A percentile compares a stretch with the other conserved stretches of the same genome.
These are phyloP conservation scores for Liodrosophila aerea DNA, from an alignment of 2,888 invertebrate genomes.

Conservation along the genomic window DNA sequence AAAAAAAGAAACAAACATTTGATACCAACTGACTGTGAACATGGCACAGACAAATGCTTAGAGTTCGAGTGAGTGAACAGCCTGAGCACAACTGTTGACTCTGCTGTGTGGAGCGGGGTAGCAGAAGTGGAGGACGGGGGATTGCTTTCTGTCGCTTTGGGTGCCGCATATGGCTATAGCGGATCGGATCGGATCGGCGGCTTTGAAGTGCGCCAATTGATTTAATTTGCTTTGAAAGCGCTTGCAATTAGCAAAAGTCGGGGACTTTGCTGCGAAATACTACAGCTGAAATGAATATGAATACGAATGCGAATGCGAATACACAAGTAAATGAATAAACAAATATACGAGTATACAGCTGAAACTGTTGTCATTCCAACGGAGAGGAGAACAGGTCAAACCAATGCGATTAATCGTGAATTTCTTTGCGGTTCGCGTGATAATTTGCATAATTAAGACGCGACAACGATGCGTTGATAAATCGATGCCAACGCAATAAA, in stretches of 20 bases:
- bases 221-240: constrained; percentile 64
- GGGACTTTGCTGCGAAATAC: constrained; percentile 3
- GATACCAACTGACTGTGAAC: neutral
- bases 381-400: constrained; percentile 44
- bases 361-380: constrained; percentile 1
- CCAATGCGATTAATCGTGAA: constrained; percentile 6
- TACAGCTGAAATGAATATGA: neutral
- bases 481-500: constrained; percentile 38
- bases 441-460: constrained; percentile 75
- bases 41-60: neutral
- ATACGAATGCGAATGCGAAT: neutral
- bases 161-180: constrained; percentile 4
- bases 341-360: neutral
- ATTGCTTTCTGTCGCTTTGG: constrained; percentile 12
- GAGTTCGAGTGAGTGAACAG: neutral
- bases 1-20: no score
- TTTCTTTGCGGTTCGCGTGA: constrained; percentile 18
- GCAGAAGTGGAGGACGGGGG: neutral
- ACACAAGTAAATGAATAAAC: neutral
- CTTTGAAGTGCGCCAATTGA: constrained; percentile 68
- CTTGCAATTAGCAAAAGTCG: constrained; percentile 59
- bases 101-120: no score
- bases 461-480: constrained; percentile 66
- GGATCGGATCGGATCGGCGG: constrained; percentile 16
- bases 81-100: no score